Conservation (phyloP, 2,797 vertebrate species). For the Hozukius guyotensis region DNA sequence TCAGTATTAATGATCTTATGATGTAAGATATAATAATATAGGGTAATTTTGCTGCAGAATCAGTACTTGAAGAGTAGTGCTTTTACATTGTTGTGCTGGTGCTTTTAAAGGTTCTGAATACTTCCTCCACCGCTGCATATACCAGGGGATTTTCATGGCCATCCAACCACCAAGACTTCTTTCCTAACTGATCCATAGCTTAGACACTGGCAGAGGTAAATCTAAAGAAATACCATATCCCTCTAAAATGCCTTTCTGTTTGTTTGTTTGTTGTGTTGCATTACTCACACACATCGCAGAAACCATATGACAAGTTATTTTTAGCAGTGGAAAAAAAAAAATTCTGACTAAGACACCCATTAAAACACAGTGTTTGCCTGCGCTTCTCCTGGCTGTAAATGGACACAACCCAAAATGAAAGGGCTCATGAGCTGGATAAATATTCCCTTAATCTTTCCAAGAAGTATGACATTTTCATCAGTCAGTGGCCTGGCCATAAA, state of each 20-base stretch:
- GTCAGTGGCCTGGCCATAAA: background rate
- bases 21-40: background rate
- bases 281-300: background rate
- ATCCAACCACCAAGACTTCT: background rate
- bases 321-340: background rate
- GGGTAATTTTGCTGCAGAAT: background rate
- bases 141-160: background rate
- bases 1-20: background rate
- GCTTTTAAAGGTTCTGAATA: background rate
- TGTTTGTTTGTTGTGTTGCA: background rate
- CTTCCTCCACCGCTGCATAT: background rate
- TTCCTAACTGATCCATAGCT: background rate
- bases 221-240: background rate
- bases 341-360: background rate
- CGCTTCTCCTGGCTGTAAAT: background rate
- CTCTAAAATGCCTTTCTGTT: background rate
- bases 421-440: background rate
- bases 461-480: background rate
- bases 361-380: background rate
- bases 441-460: background rate
- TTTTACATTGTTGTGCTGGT: background rate
- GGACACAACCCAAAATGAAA: background rate
- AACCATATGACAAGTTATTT: slow-evolving; percentile 8
- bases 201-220: background rate
- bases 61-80: background rate